A percentile compares a stretch with the other conserved stretches of the same genome.
These are phyloP conservation scores for Lates calcarifer DNA, from an alignment of 2,113 vertebrate species.

Conservation along the genomic window DNA sequence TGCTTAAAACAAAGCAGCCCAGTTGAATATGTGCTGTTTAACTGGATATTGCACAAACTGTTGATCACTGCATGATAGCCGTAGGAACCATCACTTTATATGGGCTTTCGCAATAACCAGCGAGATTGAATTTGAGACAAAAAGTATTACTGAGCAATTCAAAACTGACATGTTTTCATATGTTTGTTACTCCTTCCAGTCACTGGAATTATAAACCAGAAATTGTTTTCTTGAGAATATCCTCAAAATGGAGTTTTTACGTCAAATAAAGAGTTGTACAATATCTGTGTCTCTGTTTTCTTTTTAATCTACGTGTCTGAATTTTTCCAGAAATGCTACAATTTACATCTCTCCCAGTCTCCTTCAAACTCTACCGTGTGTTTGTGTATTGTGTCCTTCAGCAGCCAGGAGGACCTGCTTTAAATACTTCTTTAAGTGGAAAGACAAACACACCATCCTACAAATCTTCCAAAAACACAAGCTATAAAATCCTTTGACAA, in stretches of 20 bases:
- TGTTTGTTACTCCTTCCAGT: constrained; percentile 75
- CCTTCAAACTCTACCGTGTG: background rate
- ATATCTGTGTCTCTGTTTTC: constrained; percentile 51
- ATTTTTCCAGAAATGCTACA: background rate
- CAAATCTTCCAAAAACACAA: background rate
- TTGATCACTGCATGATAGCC: constrained; percentile 81
- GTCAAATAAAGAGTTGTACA: constrained; percentile 92
- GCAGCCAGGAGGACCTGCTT: background rate
- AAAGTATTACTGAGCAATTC: constrained; percentile 76
- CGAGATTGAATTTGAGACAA: constrained; percentile 73
- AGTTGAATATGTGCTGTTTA: constrained; percentile 72
- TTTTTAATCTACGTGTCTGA: background rate
- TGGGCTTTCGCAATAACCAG: constrained; percentile 79
- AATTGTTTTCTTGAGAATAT: constrained; percentile 75
- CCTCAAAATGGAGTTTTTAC: constrained; percentile 86
- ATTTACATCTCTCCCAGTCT: background rate
- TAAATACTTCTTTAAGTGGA: background rate
- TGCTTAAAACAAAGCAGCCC: constrained; percentile 74
- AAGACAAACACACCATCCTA: background rate
- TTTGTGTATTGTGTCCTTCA: background rate
- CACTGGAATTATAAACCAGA: constrained; percentile 75
- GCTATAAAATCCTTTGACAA: background rate
- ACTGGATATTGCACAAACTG: constrained; percentile 65
- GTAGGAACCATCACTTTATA: constrained; percentile 76
- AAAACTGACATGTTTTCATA: constrained; percentile 73